A percentile compares a stretch with the other conserved stretches of the same genome.
Conservation (phyloP, 2,113 vertebrate genomes). For the Sisor rabdophorus region DNA sequence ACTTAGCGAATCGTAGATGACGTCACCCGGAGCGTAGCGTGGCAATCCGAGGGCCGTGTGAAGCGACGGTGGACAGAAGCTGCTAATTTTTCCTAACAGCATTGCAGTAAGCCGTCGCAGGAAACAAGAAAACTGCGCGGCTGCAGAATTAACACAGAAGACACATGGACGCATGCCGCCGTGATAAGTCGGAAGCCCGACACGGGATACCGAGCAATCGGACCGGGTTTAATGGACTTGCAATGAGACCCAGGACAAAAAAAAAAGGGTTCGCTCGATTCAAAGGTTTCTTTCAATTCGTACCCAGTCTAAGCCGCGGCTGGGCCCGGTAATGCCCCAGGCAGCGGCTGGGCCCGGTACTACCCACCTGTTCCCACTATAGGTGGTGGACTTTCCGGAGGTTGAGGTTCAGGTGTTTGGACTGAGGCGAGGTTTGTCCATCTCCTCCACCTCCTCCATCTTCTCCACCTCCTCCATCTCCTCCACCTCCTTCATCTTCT, state of each 20-base stretch:
- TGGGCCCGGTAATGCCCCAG: background rate
- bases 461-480: no score
- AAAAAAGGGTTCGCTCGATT: slow-evolving; percentile 12
- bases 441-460: no score
- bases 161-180: slow-evolving; percentile 46
- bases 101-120: slow-evolving; percentile 3
- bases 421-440: no score
- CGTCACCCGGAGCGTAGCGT: background rate
- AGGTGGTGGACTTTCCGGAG: no score
- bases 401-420: no score
- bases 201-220: slow-evolving; percentile 16
- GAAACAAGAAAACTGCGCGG: no score
- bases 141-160: slow-evolving; percentile 39
- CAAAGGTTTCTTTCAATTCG: background rate
- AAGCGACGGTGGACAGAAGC: slow-evolving; percentile 3
- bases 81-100: background rate
- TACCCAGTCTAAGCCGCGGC: background rate
- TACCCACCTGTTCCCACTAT: no score
- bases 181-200: slow-evolving; percentile 51
- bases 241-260: slow-evolving; percentile 14
- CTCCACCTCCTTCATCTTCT: no score
- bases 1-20: slow-evolving; percentile 23
- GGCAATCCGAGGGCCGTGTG: slow-evolving; percentile 16
- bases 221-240: no score
- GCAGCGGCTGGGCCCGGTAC: no score